A percentile compares a stretch with the other conserved stretches of the same genome.
These are phyloP conservation scores for Neuroterus valhalla DNA, from an alignment of 1,140 invertebrate genomes.

Conservation along the genomic window DNA sequence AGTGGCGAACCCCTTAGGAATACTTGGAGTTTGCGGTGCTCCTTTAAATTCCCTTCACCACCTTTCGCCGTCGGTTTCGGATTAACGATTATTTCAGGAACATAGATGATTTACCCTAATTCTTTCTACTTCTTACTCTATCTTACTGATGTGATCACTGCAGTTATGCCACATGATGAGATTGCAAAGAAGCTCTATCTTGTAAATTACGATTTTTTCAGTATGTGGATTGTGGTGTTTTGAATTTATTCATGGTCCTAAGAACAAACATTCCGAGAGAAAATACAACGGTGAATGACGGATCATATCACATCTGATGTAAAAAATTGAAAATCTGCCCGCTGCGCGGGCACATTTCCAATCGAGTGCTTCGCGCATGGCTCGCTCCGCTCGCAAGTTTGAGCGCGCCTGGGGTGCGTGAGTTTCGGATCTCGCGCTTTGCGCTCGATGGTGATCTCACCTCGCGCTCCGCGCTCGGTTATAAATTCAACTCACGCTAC, in stretches of 20 bases:
- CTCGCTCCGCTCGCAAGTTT: too few species aligned
- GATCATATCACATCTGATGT: too few species aligned
- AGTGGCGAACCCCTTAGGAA: conserved; percentile 42
- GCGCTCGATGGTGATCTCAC: too few species aligned
- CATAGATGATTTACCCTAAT: conserved; percentile 30
- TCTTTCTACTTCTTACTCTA: conserved; percentile 45
- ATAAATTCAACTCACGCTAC: too few species aligned
- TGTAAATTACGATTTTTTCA: conserved; percentile 46
- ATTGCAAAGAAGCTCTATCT: conserved; percentile 21
- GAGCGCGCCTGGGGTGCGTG: too few species aligned
- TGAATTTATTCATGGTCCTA: background rate
- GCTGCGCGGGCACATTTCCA: too few species aligned
- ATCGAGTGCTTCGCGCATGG: too few species aligned
- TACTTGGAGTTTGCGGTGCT: conserved; percentile 34
- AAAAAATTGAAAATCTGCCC: too few species aligned
- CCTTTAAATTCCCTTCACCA: conserved; percentile 8
- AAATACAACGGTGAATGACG: too few species aligned
- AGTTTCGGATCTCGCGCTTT: too few species aligned
- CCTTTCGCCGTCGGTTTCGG: conserved; percentile 31
- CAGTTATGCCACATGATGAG: background rate
- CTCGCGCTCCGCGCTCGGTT: too few species aligned
- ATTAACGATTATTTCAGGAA: conserved; percentile 51
- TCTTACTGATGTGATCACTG: conserved; percentile 1
- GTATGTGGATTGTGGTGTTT: background rate
- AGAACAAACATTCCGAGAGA: too few species aligned